A percentile compares a stretch with the other conserved stretches of the same genome.
These are phyloP conservation scores for Myotis myotis DNA, from an alignment of 2,797 vertebrate genomes.

Conservation along the genomic window DNA sequence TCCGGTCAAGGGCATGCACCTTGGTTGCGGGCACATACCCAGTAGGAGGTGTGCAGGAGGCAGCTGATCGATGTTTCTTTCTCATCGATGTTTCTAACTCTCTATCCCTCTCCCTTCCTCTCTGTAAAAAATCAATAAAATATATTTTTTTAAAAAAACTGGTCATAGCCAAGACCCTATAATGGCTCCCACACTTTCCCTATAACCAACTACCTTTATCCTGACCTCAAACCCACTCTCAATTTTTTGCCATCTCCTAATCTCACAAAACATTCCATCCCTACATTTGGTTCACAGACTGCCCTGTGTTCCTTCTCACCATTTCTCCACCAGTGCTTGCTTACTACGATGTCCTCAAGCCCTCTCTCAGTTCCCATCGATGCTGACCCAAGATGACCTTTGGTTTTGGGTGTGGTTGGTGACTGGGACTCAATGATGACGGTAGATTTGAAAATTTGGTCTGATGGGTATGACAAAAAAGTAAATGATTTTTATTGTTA, in stretches of 20 bases:
- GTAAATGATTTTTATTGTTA: background rate
- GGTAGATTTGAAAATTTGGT: background rate
- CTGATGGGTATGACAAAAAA: background rate
- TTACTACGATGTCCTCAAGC: rapidly evolving
- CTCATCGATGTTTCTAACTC: too few species aligned
- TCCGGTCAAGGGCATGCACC: too few species aligned
- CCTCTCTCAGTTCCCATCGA: background rate
- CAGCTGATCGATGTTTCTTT: too few species aligned
- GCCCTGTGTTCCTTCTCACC: too few species aligned
- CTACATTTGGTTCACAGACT: too few species aligned
- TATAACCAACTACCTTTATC: background rate
- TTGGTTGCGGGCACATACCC: too few species aligned
- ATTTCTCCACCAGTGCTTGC: background rate
- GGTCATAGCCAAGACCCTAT: background rate
- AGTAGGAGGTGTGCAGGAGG: too few species aligned
- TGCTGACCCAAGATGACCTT: background rate
- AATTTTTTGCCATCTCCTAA: background rate
- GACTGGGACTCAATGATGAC: background rate
- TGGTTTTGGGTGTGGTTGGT: background rate
- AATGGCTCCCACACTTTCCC: background rate
- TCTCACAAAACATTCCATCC: too few species aligned
- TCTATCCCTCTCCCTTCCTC: too few species aligned
- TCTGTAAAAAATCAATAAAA: too few species aligned
- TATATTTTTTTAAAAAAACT: background rate
- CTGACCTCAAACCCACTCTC: background rate